Base-by-base conservation (phyloP, 2,797 vertebrate species). In the Poecilia velifera region DNA sequence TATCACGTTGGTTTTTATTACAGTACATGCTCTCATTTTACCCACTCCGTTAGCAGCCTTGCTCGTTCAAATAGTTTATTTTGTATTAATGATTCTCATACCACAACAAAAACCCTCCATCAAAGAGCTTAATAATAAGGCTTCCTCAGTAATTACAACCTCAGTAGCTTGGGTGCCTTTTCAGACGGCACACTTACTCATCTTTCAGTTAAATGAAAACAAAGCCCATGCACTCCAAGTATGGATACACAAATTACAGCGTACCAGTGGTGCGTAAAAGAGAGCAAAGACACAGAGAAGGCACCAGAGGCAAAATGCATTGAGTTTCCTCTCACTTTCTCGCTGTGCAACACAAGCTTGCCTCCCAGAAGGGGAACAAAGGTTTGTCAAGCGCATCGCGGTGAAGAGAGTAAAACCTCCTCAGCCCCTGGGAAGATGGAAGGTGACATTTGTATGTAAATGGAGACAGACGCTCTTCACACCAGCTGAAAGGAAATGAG, bases 391-490 rank as follows among this genome's bases (percentile, higher is more conserved):
- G 90, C 76, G 82, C 90, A 87, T 91, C 87, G 76, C 64, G 49
- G 83, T 85, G 84, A 83, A 87, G 84, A 87, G 86, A 87, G 87
- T 86, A 88, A 89, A 93, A 86, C 85, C 84, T 83, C 87, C 76
- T 53, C 64, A 73, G 84, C 87, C 89, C 88, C 82, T 84, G 84
- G 87, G 85, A 90, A 86, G 88, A 88, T 87, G 73, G 84, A 91
- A 90, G 90, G 86, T 94, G 93, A 93, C 92, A 93, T 94, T 94
- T 93, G 85, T 91, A 91, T 93, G 91, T 90, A 92, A 94, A 94
- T 90, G 76, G 87, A 83, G 87, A 89, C 85, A 84, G 83, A 51
- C 82, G 68, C 80, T 86, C 77, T 87, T 71, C 84, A 80, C 85
- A 89, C 59, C 34, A 76, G 75, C 72, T 91, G 88, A 93, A 89